Evolutionary conservation across 2,113 vertebrate species (phyloP), one percentile per base, ranked within the genome.

Genomic region (Nesogale talazaci): DNA sequence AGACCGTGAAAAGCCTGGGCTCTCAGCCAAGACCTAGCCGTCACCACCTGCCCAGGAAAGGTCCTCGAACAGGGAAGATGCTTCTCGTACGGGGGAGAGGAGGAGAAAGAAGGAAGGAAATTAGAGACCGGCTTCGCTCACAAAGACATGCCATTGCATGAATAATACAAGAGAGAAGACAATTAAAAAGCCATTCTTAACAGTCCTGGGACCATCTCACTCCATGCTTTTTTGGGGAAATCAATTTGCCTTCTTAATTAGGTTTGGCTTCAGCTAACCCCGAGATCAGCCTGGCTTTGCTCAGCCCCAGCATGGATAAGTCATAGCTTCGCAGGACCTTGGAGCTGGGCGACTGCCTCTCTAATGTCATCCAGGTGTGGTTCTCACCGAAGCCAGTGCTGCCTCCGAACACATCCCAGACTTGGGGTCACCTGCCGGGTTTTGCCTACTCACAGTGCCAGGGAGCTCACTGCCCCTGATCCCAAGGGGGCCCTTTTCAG

Each of bases 211-310:
- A 94, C 96, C 94, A 91, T 75, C 91, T 79, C 89, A 96, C 94
- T 79, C 94, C 69, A 94, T 91, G 92, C 96, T 97, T 96, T 96
- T 96, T 96, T 96, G 96, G 92, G 92, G 96, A 96, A 97, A 96
- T 94, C 96, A 96, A 95, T 97, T 97, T 97, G 94, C 96, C 95
- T 97, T 96, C 90, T 94, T 97, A 97, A 97, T 97, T 97, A 96
- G 95, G 90, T 91, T 96, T 96, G 93, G 85, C 95, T 91, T 94
- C 36, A 0, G 91, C 89, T 96, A 95, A 94, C 91, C 93, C 74
- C 76, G 65, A 78, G 94, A 87, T 94, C 94, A 77, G 83, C 36
- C 93, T 93, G 90, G 36, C 70, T 90, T 84, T 82, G 25, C 88
- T 85, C 94, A 84, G 76, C 78, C 57, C 79, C 70, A 17, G 94